Conservation (phyloP, 35 echinoderm and acorn worm genomes). For the Anneissia japonica region DNA sequence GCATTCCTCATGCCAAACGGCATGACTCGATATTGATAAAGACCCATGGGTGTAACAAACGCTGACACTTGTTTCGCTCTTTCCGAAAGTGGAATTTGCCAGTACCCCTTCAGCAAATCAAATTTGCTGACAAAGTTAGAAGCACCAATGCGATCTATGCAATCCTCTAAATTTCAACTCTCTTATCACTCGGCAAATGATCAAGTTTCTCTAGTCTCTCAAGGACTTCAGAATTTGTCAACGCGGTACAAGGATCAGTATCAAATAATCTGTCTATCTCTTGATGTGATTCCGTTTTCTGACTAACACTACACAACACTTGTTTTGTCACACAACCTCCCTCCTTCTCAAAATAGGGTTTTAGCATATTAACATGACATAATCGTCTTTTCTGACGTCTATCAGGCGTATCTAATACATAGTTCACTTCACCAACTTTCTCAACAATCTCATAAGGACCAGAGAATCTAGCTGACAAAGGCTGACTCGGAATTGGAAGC, state of each 20-base stretch:
- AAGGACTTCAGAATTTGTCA: constrained; percentile 17
- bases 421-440: neutral
- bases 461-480: neutral
- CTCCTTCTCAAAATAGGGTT: neutral
- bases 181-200: neutral
- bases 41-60: constrained; percentile 29
- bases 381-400: neutral
- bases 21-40: constrained; percentile 36
- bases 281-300: neutral
- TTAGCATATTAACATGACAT: constrained; percentile 30
- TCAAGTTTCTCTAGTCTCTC: neutral
- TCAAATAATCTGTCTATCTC: too few relatives aligned
- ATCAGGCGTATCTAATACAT: neutral
- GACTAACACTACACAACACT: neutral
- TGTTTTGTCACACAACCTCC: neutral
- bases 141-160: constrained; percentile 56
- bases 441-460: neutral
- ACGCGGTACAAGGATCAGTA: neutral
- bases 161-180: constrained; percentile 34
- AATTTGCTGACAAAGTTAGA: constrained; percentile 58
- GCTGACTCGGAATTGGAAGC: constrained; percentile 9
- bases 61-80: constrained; percentile 48
- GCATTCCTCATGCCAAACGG: constrained; percentile 49
- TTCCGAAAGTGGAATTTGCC: constrained; percentile 59
- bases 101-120: constrained; percentile 71